A percentile compares a stretch with the other conserved stretches of the same genome.
Evolutionary conservation across 2,113 vertebrate genomes (phyloP).

Genomic region (Callospermophilus lateralis): DNA sequence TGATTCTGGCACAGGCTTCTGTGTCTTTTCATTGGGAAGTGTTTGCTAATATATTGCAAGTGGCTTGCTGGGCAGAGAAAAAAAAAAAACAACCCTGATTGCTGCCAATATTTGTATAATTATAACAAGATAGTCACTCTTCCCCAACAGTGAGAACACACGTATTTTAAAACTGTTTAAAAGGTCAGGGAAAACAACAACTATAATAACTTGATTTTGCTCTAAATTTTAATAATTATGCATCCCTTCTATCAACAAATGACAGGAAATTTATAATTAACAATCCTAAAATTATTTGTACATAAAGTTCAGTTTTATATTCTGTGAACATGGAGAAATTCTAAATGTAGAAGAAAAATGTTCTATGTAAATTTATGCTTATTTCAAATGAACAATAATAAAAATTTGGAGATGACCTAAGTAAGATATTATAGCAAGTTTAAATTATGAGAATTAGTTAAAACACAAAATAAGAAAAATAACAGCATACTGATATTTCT

Average conservation of each 20-base stretch:
- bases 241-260: neutral
- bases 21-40: slow-evolving; percentile 27
- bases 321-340: neutral
- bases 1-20: neutral
- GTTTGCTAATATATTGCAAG: slow-evolving; percentile 59
- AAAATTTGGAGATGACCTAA: neutral
- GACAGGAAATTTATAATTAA: neutral
- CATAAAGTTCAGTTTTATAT: neutral
- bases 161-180: neutral
- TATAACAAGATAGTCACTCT: slow-evolving; percentile 42
- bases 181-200: slow-evolving; percentile 39
- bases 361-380: neutral
- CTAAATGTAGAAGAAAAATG: neutral
- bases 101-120: slow-evolving; percentile 74
- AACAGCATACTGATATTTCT: neutral
- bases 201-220: neutral
- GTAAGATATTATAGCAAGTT: neutral
- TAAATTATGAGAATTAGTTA: neutral
- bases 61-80: slow-evolving; percentile 43
- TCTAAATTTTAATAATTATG: neutral
- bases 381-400: neutral
- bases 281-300: neutral
- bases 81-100: slow-evolving; percentile 31
- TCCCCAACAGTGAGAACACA: neutral
- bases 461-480: neutral